Conservation (phyloP, 2,888 invertebrate genomes). For the Ceratothoa steindachneri region DNA sequence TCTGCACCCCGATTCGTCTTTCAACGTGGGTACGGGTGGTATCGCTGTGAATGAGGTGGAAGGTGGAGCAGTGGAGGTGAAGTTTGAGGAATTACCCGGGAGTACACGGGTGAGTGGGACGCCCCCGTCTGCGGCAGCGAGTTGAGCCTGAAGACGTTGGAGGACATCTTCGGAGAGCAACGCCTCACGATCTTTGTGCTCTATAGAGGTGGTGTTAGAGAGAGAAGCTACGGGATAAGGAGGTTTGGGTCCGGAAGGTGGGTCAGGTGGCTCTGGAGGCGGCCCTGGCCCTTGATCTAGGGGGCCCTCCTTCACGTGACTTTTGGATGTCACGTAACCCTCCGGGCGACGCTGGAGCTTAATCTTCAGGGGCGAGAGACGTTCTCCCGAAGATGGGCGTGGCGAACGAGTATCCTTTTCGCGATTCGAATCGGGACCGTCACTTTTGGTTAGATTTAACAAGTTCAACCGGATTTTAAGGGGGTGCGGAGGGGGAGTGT, state of each 20-base stretch:
- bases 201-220: constrained; percentile 3
- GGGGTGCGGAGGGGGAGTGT: background rate
- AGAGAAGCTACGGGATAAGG: background rate
- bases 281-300: constrained; percentile 45
- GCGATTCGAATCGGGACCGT: constrained; percentile 26
- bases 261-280: constrained; percentile 34
- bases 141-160: constrained; percentile 34
- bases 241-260: background rate
- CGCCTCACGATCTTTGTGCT: constrained; percentile 8
- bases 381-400: background rate
- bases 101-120: background rate
- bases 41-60: constrained; percentile 1
- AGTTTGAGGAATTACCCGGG: background rate
- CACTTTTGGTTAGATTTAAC: constrained; percentile 18
- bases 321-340: constrained; percentile 44
- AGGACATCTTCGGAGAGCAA: constrained; percentile 16
- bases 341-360: constrained; percentile 36
- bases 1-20: constrained; percentile 4
- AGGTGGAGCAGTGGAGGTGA: background rate
- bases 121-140: constrained; percentile 29
- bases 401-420: constrained; percentile 5
- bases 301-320: constrained; percentile 20
- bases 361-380: constrained; percentile 33
- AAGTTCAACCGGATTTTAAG: constrained; percentile 32
- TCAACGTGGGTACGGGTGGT: background rate